Percentiles rank a stretch among this genome's conserved stretches.
Conservation (phyloP, 1,140 invertebrate species). For the Lysiphlebus fabarum region DNA sequence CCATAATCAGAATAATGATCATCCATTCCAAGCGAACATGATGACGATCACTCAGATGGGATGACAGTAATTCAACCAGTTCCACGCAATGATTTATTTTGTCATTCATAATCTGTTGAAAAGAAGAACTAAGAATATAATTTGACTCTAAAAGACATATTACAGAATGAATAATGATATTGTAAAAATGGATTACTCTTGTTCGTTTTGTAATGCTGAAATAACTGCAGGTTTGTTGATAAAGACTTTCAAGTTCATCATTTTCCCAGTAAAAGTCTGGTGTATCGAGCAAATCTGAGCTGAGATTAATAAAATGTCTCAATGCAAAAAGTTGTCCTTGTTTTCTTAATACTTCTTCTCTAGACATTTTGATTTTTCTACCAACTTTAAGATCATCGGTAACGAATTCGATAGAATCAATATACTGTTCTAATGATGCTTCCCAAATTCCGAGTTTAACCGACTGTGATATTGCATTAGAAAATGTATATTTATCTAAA, state of each 20-base stretch:
- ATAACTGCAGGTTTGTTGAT: constrained; percentile 75
- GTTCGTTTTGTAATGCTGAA: constrained; percentile 83
- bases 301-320: constrained; percentile 85
- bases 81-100: constrained; percentile 91
- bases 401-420: constrained; percentile 78
- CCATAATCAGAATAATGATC: constrained; percentile 92
- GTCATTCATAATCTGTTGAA: constrained; percentile 83
- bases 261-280: constrained; percentile 98
- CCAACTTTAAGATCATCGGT: constrained; percentile 77
- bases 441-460: constrained; percentile 93
- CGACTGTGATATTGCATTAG: constrained; percentile 87
- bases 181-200: constrained; percentile 54
- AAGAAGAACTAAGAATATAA: background rate
- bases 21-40: constrained; percentile 92
- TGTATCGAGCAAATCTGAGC: constrained; percentile 88
- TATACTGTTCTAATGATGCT: constrained; percentile 75
- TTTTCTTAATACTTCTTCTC: constrained; percentile 77
- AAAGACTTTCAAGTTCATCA: constrained; percentile 80
- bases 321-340: constrained; percentile 88
- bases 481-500: constrained; percentile 78
- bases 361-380: constrained; percentile 63
- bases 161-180: background rate
- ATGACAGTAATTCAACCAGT: constrained; percentile 80
- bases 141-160: background rate
- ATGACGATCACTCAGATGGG: constrained; percentile 86